A percentile compares a stretch with the other conserved stretches of the same genome.
Evolutionary conservation across 2,797 vertebrate genomes (phyloP).

Genomic region (Sparidentex hasta): DNA sequence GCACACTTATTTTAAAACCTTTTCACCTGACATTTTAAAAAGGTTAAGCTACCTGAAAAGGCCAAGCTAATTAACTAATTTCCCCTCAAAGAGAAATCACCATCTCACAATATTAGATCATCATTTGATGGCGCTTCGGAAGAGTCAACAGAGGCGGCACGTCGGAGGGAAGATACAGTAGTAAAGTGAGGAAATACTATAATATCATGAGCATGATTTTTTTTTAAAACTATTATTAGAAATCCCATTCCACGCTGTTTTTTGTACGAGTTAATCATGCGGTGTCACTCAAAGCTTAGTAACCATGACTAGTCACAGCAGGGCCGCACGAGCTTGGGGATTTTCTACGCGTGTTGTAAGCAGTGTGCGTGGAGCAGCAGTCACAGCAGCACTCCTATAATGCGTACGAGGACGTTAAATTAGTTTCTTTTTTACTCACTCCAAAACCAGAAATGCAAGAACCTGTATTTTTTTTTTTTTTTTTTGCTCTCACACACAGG

Average conservation of each 20-base stretch:
- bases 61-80: conserved; percentile 83
- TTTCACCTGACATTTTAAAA: conserved; percentile 84
- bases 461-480: too few relatives aligned
- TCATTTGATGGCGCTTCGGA: conserved; percentile 46
- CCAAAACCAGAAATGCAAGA: neutral
- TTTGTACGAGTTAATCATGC: neutral
- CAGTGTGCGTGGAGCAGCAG: neutral
- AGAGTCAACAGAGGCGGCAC: conserved; percentile 11
- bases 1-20: conserved; percentile 77
- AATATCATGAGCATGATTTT: neutral
- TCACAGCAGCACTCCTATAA: neutral
- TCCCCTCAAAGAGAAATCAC: conserved; percentile 74
- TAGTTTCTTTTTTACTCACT: too few relatives aligned
- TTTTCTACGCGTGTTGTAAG: conserved; percentile 3
- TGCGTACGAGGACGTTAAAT: too few relatives aligned
- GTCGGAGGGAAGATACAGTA: neutral
- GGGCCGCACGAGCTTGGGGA: neutral
- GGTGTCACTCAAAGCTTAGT: conserved; percentile 2
- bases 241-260: neutral
- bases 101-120: conserved; percentile 63
- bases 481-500: neutral
- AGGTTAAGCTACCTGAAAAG: conserved; percentile 84
- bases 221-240: conserved; percentile 3
- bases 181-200: conserved; percentile 6
- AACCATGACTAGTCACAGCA: neutral